phyloP scores from a whole-genome alignment of 1,140 invertebrate genomes.

The Lasaia peninsularis region DNA sequence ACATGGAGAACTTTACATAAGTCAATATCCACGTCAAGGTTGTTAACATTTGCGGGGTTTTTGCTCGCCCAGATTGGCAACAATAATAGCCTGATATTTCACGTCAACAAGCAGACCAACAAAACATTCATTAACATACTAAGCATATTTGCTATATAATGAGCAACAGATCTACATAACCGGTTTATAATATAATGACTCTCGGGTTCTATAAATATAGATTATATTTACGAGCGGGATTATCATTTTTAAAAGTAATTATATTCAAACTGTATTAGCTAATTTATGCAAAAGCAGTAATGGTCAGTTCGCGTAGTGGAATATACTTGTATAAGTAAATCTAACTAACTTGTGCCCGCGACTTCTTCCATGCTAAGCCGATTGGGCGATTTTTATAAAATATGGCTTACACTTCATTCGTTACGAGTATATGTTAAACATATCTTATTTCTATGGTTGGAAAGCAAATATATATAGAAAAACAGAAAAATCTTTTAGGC shows the following conservation, averaged over 20 bases:
- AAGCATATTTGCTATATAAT: background rate
- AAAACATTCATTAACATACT: background rate
- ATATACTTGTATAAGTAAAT: too few species aligned
- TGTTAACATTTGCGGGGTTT: conserved; percentile 33
- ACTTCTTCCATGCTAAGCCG: too few species aligned
- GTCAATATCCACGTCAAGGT: conserved; percentile 31
- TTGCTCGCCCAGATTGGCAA: conserved; percentile 26
- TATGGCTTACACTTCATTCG: too few species aligned
- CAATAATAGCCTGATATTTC: conserved; percentile 22
- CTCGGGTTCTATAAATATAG: too few species aligned
- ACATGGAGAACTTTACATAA: background rate
- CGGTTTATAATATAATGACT: too few species aligned
- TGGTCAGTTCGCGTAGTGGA: background rate
- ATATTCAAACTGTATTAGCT: background rate
- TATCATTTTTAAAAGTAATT: background rate
- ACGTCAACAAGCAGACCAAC: conserved; percentile 7
- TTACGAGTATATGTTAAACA: too few species aligned
- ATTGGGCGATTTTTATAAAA: too few species aligned
- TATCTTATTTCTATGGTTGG: too few species aligned
- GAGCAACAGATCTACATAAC: background rate
- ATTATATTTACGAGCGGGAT: too few species aligned
- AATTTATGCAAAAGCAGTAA: conserved; percentile 12
- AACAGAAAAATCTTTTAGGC: too few species aligned
- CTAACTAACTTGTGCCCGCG: too few species aligned
- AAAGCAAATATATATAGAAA: too few species aligned